A percentile compares a stretch with the other conserved stretches of the same genome.
Conservation (phyloP, 2,797 vertebrate genomes). For the Tenualosa ilisha region DNA sequence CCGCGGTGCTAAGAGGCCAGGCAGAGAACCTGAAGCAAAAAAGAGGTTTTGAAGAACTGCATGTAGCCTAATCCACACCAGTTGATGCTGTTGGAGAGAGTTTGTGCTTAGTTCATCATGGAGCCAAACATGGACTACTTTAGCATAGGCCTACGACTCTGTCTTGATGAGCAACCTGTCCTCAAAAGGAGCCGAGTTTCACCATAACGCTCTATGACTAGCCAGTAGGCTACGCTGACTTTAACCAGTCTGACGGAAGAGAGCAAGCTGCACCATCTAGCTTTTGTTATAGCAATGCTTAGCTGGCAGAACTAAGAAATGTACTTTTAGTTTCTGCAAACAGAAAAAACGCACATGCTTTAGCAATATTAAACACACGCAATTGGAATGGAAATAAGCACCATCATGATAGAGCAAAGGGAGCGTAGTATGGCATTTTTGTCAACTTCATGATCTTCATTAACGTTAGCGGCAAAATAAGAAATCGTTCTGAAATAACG, state of each 20-base stretch:
- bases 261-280: no score
- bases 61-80: no score
- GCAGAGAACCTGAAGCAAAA: constrained; percentile 51
- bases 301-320: not conserved
- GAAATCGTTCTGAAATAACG: not conserved
- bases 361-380: not conserved
- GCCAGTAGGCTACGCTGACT: not conserved
- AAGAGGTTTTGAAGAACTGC: not conserved
- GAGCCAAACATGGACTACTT: no score
- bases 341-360: not conserved
- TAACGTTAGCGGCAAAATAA: not conserved
- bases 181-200: not conserved
- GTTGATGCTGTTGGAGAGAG: not conserved
- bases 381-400: not conserved
- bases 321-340: not conserved
- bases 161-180: no score
- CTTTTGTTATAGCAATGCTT: not conserved
- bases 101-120: not conserved
- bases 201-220: not conserved
- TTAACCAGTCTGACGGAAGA: not conserved
- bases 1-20: constrained; percentile 74
- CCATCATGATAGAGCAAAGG: not conserved
- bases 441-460: not conserved
- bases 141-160: no score
- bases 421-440: not conserved